Conservation (phyloP, 2,797 vertebrate genomes). For the Sebastes hopkinsi region DNA sequence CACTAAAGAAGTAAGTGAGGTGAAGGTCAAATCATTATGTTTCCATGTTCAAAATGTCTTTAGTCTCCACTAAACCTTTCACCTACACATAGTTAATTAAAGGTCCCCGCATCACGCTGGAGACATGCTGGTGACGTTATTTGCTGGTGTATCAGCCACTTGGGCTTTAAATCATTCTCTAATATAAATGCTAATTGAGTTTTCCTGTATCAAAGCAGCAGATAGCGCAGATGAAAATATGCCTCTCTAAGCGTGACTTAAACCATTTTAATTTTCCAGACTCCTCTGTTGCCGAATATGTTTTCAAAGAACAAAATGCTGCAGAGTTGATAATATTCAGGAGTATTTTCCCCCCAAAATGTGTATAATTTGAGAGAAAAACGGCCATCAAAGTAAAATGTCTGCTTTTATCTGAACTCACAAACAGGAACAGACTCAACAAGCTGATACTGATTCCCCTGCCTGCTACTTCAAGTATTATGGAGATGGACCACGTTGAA, state of each 20-base stretch:
- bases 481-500: not conserved
- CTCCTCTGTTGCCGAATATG: conserved; percentile 12
- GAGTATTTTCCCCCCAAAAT: not conserved
- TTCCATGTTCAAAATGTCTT: not conserved
- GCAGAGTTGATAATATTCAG: not conserved
- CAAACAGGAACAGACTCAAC: conserved; percentile 1
- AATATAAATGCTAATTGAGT: conserved; percentile 73
- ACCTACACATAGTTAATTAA: not conserved
- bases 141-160: conserved; percentile 12
- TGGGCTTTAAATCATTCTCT: conserved; percentile 29
- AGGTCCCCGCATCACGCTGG: not conserved
- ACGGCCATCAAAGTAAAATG: conserved; percentile 37
- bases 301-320: conserved; percentile 47
- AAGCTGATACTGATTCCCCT: conserved; percentile 7
- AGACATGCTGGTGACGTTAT: not conserved
- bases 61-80: not conserved
- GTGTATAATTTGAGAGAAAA: conserved; percentile 7
- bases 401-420: conserved; percentile 22
- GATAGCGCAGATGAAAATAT: conserved; percentile 35
- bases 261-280: conserved; percentile 36
- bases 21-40: conserved; percentile 4
- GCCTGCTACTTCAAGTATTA: not conserved
- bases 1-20: not conserved
- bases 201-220: conserved; percentile 20
- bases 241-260: not conserved